Conservation (phyloP, 2,797 vertebrate species). For the Picus viridis region DNA sequence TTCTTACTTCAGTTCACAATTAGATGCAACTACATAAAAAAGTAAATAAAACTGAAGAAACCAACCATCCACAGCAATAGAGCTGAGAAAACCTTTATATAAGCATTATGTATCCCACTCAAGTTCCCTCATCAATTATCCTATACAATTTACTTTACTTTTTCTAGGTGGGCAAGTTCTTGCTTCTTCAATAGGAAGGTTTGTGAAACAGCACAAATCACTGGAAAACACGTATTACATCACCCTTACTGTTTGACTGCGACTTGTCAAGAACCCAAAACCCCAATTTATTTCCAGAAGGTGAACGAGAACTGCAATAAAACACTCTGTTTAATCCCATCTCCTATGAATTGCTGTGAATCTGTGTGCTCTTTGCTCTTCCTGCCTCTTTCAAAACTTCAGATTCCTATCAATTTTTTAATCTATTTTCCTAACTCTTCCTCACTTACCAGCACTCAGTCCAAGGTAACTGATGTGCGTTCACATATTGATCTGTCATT, state of each 20-base stretch:
- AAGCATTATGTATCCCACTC: background rate
- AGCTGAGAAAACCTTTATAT: background rate
- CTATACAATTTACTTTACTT: background rate
- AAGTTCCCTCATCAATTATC: background rate
- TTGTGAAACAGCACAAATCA: background rate
- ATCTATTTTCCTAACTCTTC: background rate
- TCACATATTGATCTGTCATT: background rate
- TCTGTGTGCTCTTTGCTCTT: background rate
- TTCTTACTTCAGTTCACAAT: background rate
- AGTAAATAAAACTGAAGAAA: background rate
- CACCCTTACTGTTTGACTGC: background rate
- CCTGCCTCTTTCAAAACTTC: background rate
- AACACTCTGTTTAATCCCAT: background rate
- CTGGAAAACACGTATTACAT: background rate
- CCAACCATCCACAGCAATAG: background rate
- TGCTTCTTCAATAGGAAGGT: background rate
- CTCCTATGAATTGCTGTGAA: background rate
- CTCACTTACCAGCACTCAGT: background rate
- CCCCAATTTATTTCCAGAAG: background rate
- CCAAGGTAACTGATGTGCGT: background rate
- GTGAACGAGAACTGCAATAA: conserved; percentile 29
- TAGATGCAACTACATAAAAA: background rate
- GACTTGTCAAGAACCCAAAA: conserved; percentile 17
- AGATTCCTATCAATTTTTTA: background rate
- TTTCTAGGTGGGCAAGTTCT: background rate